Evolutionary conservation across 2,888 invertebrate species (phyloP), one percentile per base, ranked within the genome.

Genomic region (Vannuccia rotundouncinata): DNA sequence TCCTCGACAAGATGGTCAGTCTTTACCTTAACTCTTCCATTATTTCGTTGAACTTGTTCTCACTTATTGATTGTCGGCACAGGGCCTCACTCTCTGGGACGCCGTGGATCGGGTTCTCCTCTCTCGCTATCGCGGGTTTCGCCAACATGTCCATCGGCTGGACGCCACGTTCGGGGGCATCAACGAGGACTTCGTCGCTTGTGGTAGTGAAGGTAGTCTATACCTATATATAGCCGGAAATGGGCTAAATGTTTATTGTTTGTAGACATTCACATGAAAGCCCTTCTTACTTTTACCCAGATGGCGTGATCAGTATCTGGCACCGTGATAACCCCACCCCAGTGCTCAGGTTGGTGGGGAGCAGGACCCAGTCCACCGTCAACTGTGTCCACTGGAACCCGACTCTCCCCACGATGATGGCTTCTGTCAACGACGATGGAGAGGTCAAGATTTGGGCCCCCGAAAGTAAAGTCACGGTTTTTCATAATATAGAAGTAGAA

Each of bases 351-450:
- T 66, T 66, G 22, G 66, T 27, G 5, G 31, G 76, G 76, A 29
- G 29, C 17, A 5, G 66, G 66, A 13, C 10, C 10, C 66, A 66
- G 22, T 66, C 66, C 10, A 66, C 79, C 10, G 78, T 79, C 59
- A 79, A 79, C 76, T 66, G 74, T 74, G 80, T 81, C 28, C 79
- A 81, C 25, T 81, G 81, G 81, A 81, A 81, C 45, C 81, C 81
- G 1, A 73, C 27, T n/a, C 30, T 74, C 22, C 28, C 22, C 27
- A 80, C 74, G 13, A 81, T 81, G 81, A 73, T 81, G 29, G 81
- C 80, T 25, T 80, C 74, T 22, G 73, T 80, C 29, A 80, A 80
- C 29, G 81, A 81, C 73, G 81, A 81, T 45, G 80, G 79, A 2
- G 76, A 79, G 29, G 13, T 79, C 27, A 79, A 29, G 27, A 79